Conservation (phyloP, 2,797 vertebrate species). For the Enteromius anoplus region DNA sequence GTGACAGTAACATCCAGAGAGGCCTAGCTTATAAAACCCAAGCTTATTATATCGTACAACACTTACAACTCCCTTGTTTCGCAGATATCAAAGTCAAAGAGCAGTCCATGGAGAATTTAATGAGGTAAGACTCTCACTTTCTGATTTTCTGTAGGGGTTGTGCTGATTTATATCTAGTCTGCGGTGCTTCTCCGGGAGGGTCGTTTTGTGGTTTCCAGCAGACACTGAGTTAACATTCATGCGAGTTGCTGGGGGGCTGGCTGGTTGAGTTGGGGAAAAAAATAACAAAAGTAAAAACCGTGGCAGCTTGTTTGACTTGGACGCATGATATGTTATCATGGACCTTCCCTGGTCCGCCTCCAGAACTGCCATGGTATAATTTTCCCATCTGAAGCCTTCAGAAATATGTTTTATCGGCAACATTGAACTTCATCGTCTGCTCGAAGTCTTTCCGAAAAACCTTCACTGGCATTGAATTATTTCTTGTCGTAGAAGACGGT, state of each 20-base stretch:
- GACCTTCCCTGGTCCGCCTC: conserved; percentile 29
- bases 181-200: conserved; percentile 37
- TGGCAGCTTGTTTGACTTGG: conserved; percentile 71
- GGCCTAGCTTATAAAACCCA: conserved; percentile 30
- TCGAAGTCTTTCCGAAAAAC: not conserved
- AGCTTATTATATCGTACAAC: conserved; percentile 12
- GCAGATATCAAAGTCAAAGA: conserved; percentile 97
- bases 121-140: conserved; percentile 81
- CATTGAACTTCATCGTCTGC: conserved; percentile 36
- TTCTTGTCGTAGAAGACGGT: conserved; percentile 31
- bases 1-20: conserved; percentile 32
- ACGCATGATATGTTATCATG: conserved; percentile 53
- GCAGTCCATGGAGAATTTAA: conserved; percentile 93
- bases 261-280: conserved; percentile 36
- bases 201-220: conserved; percentile 54
- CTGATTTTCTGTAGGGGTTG: conserved; percentile 20
- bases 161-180: conserved; percentile 54
- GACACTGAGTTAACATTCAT: conserved; percentile 57
- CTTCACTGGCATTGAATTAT: conserved; percentile 3
- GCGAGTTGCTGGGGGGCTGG: conserved; percentile 48
- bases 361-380: conserved; percentile 37
- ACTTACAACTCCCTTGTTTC: conserved; percentile 46
- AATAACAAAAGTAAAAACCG: conserved; percentile 45
- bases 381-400: conserved; percentile 39
- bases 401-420: conserved; percentile 36